Evolutionary conservation across 1,140 invertebrate genomes (phyloP).

Genomic region (Ceratina japonica): DNA sequence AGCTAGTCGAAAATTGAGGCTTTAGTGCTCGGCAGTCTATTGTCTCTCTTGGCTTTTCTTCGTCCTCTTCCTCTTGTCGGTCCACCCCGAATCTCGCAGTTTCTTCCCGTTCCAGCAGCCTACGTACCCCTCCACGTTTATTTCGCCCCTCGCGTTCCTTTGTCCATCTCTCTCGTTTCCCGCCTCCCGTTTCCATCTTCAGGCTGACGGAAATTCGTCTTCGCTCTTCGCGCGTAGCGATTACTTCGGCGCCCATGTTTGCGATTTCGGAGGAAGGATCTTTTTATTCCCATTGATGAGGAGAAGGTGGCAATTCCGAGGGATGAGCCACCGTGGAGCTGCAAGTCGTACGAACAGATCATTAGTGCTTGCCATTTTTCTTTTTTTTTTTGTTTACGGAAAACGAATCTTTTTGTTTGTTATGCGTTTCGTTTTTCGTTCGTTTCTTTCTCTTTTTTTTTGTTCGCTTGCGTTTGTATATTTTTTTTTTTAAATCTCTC

Average conservation of each 20-base stretch:
- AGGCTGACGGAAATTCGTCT: conserved; percentile 37
- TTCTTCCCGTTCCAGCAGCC: background rate
- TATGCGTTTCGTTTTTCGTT: conserved; percentile 3
- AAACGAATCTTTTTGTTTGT: conserved; percentile 22
- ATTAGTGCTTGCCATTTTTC: conserved; percentile 54
- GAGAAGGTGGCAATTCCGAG: conserved; percentile 97
- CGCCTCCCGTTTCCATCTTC: conserved; percentile 36
- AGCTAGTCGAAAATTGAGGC: conserved; percentile 75
- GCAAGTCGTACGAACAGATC: conserved; percentile 78
- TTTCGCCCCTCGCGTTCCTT: background rate
- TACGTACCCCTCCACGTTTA: background rate
- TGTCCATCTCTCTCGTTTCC: too few species aligned
- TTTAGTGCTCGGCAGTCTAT: conserved; percentile 78
- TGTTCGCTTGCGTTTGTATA: background rate
- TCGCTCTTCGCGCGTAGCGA: conserved; percentile 44
- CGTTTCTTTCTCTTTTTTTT: conserved; percentile 11
- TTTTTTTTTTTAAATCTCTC: conserved; percentile 22
- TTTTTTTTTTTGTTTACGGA: background rate
- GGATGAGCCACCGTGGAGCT: conserved; percentile 98
- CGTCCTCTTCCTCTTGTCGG: conserved; percentile 7
- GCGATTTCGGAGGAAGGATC: conserved; percentile 53
- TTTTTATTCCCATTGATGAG: conserved; percentile 95
- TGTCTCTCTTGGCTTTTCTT: conserved; percentile 77
- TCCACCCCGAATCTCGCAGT: background rate
- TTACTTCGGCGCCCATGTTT: conserved; percentile 8